Conservation (phyloP, 92 coral and sea anemone species). For the Pocillopora grandis region DNA sequence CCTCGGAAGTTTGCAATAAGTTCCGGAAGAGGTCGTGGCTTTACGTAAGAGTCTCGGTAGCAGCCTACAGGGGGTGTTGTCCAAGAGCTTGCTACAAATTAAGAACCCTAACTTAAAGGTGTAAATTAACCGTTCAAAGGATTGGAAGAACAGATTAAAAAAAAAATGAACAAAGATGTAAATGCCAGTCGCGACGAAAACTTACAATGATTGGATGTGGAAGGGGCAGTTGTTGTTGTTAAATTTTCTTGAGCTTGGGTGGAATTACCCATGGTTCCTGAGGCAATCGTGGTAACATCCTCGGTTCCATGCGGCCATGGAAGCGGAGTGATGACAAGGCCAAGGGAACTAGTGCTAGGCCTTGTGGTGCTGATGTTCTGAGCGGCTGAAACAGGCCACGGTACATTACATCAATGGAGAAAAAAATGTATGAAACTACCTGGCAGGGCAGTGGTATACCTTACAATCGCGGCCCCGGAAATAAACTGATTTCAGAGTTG, state of each 20-base stretch:
- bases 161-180: not conserved
- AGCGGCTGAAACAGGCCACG: not conserved
- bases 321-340: slow-evolving; percentile 3
- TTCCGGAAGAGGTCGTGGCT: slow-evolving; percentile 90
- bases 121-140: too few relatives aligned
- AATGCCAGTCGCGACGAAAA: not conserved
- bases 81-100: slow-evolving; percentile 4
- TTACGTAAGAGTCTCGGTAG: slow-evolving; percentile 75
- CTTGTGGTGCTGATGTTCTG: not conserved
- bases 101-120: not conserved
- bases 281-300: not conserved
- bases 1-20: slow-evolving; percentile 79
- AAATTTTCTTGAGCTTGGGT: not conserved
- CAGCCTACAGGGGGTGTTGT: slow-evolving; percentile 69
- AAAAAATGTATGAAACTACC: not conserved
- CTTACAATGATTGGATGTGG: slow-evolving; percentile 16
- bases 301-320: slow-evolving; percentile 29
- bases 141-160: not conserved
- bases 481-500: too few relatives aligned
- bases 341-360: not conserved
- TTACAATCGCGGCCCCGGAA: too few relatives aligned
- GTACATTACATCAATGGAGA: not conserved
- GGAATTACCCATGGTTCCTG: not conserved
- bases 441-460: too few relatives aligned
- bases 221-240: not conserved